These are phyloP conservation scores for Peromyscus nudipes DNA, from an alignment of 2,797 vertebrate genomes.

Conservation along the genomic window DNA sequence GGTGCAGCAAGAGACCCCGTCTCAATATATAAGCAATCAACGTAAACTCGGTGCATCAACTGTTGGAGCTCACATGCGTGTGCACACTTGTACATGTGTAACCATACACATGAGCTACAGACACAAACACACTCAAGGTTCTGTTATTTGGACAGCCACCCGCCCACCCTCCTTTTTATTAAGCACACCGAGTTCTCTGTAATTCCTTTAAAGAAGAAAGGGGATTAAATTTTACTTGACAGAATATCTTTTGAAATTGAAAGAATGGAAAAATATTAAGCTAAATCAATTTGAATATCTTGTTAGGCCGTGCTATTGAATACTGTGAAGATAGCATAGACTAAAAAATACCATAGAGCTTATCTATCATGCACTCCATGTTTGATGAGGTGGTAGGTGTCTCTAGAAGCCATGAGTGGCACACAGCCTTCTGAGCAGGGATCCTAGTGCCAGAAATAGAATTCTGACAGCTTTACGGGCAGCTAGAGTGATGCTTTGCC, in stretches of 20 bases:
- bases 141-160: not conserved
- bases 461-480: not conserved
- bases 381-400: not conserved
- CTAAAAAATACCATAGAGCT: not conserved
- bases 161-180: not conserved
- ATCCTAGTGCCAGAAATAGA: not conserved
- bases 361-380: not conserved
- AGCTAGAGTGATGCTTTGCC: not conserved
- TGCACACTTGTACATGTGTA: not conserved
- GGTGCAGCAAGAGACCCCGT: not conserved
- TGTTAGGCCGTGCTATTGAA: not conserved
- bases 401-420: not conserved
- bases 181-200: not conserved
- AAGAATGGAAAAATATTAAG: slow-evolving; percentile 27
- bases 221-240: slow-evolving; percentile 6
- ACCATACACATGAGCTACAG: too few species aligned
- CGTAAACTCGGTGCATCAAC: too few species aligned
- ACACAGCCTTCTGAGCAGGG: not conserved
- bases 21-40: not conserved
- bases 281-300: slow-evolving; percentile 41
- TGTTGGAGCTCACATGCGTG: not conserved
- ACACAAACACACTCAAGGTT: not conserved
- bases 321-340: not conserved
- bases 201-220: not conserved
- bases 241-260: slow-evolving; percentile 27